Conservation (phyloP, 1,140 invertebrate genomes). For the Zelostemma sp. region DNA sequence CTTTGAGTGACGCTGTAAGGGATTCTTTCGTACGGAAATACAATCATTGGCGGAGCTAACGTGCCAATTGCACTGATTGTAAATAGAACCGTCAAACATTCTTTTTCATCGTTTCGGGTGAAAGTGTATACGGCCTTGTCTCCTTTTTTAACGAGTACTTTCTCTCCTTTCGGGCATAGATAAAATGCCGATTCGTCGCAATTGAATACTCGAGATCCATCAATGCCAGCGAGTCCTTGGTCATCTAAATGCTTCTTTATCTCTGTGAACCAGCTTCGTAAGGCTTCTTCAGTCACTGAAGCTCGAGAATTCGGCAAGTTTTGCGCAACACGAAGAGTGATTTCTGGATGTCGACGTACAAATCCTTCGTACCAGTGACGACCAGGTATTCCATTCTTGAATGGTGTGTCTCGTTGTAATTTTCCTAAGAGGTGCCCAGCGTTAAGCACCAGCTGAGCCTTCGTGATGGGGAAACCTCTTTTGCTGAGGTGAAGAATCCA, state of each 20-base stretch:
- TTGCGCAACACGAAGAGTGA: conserved; percentile 21
- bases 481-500: conserved; percentile 17
- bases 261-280: conserved; percentile 47
- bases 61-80: conserved; percentile 50
- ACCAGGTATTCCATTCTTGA: conserved; percentile 33
- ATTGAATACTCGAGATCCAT: conserved; percentile 40
- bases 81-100: conserved; percentile 52
- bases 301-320: conserved; percentile 23
- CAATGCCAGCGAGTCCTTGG: conserved; percentile 24
- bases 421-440: conserved; percentile 52
- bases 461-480: conserved; percentile 56
- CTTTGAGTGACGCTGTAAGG: conserved; percentile 43
- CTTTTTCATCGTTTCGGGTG: conserved; percentile 18
- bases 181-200: conserved; percentile 48
- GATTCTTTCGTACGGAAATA: conserved; percentile 54
- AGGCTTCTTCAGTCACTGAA: conserved; percentile 14
- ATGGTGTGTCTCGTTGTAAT: conserved; percentile 31
- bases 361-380: conserved; percentile 34
- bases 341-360: conserved; percentile 15
- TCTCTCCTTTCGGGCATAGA: conserved; percentile 45
- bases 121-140: conserved; percentile 50
- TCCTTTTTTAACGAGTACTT: conserved; percentile 45
- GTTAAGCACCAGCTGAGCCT: conserved; percentile 48
- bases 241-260: conserved; percentile 28
- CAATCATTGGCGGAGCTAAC: conserved; percentile 53